Evolutionary conservation across 2,888 invertebrate species (phyloP), one percentile per base, ranked within the genome.

Genomic region (Agonopterix heracliana): DNA sequence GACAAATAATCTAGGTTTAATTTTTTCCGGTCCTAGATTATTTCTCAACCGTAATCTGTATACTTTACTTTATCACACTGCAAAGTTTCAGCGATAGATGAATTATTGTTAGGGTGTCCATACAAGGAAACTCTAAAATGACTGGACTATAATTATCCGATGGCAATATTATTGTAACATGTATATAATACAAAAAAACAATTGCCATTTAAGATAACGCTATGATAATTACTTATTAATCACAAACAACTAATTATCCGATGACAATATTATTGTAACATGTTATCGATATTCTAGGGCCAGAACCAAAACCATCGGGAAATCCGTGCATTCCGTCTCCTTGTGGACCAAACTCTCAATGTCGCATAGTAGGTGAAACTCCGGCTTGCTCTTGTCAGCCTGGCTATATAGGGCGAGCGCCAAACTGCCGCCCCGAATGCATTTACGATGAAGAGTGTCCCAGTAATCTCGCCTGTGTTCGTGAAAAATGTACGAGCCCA

Each of bases 371-470:
- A 55, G 93, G 94, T 57, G 92, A 92, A 64, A 93, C 92, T 59
- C 92, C 95, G 14, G 94, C 94, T 42, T 96, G 96, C 73, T 94
- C 95, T 52, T 96, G 96, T 74, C 82, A 93, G 63, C 89, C 92
- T 45, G 93, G 93, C 68, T 96, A 94, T 73, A 90, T 95, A 51
- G 96, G 97, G 45, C 90, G 95, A 66, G 91, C 96, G 42, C 96
- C 96, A 40, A 94, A 95, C 75, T 96, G 96, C 71, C 91, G 96
- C 44, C 96, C 96, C 17, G 95, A 96, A 89, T 96, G 96, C 81
- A 91, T 93, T 42, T 93, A 94, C 62, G 95, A 95, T 64, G 93
- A 93, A 60, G 96, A 96, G 83, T 97, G 97, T 73, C 90, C 94
- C 10, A 93, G 94, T 66, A 94, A 95, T 75, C 84, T 94, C 61